A percentile compares a stretch with the other conserved stretches of the same genome.
Evolutionary conservation across 1,140 invertebrate species (phyloP).

Genomic region (Cylas formicarius): DNA sequence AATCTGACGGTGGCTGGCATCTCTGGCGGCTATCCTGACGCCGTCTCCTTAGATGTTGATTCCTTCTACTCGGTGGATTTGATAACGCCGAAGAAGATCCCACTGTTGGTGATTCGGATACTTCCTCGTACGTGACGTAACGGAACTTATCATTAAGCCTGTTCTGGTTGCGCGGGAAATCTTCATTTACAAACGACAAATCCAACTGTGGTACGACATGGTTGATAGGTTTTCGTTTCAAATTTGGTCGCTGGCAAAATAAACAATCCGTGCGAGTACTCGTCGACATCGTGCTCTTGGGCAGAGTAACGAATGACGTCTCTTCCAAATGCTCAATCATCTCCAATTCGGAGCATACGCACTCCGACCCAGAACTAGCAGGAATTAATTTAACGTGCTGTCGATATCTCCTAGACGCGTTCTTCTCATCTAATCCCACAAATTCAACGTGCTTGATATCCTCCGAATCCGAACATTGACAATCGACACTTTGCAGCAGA

Average conservation of each 20-base stretch:
- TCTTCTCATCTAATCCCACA: slow-evolving; percentile 9
- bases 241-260: slow-evolving; percentile 5
- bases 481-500: neutral
- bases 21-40: neutral
- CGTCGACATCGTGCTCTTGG: slow-evolving; percentile 16
- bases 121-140: slow-evolving; percentile 16
- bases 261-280: slow-evolving; percentile 14
- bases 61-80: neutral
- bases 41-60: neutral
- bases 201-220: slow-evolving; percentile 16
- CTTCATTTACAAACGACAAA: slow-evolving; percentile 12
- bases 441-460: slow-evolving; percentile 17
- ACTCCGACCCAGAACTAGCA: neutral
- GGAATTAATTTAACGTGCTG: neutral
- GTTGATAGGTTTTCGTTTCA: slow-evolving; percentile 12
- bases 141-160: slow-evolving; percentile 10
- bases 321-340: slow-evolving; percentile 7
- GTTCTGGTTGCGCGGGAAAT: neutral
- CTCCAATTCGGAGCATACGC: slow-evolving; percentile 8
- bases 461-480: neutral
- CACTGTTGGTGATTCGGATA: slow-evolving; percentile 12
- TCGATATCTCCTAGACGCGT: slow-evolving; percentile 5
- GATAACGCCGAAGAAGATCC: slow-evolving; percentile 12
- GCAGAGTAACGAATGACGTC: slow-evolving; percentile 5
- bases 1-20: neutral